These are phyloP conservation scores for Streptopelia turtur DNA, from an alignment of 2,797 vertebrate genomes.

Conservation along the genomic window DNA sequence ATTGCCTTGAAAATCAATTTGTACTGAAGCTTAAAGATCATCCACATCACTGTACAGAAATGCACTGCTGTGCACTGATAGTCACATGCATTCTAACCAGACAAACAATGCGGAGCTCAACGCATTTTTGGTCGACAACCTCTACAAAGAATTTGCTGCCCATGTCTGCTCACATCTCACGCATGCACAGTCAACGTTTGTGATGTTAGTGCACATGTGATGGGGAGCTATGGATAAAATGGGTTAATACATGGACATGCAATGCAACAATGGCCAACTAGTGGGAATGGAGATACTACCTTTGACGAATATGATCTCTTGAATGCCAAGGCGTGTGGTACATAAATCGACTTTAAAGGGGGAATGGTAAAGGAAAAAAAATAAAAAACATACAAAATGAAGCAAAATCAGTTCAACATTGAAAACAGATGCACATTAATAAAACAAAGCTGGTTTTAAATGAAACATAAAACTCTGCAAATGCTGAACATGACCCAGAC, in stretches of 20 bases:
- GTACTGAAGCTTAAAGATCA: neutral
- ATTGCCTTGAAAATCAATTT: neutral
- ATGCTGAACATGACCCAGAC: slow-evolving; percentile 24
- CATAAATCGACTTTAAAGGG: slow-evolving; percentile 93
- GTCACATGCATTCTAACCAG: slow-evolving; percentile 59
- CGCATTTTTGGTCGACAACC: neutral
- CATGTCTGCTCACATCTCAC: slow-evolving; percentile 40
- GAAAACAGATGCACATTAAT: slow-evolving; percentile 75
- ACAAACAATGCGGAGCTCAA: neutral
- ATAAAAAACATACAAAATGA: slow-evolving; percentile 86
- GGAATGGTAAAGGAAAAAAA: slow-evolving; percentile 76
- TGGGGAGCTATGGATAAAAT: slow-evolving; percentile 46
- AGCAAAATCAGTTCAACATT: slow-evolving; percentile 81
- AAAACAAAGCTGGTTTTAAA: slow-evolving; percentile 46
- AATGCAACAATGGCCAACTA: slow-evolving; percentile 79
- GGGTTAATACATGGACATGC: slow-evolving; percentile 81
- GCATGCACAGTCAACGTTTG: slow-evolving; percentile 70
- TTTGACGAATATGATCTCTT: slow-evolving; percentile 95
- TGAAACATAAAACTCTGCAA: slow-evolving; percentile 19
- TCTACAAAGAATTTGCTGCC: neutral
- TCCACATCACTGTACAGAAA: neutral
- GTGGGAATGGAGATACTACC: slow-evolving; percentile 89
- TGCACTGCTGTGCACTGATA: neutral
- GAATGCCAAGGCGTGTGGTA: slow-evolving; percentile 97
- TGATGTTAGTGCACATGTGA: slow-evolving; percentile 81